A percentile compares a stretch with the other conserved stretches of the same genome.
These are phyloP conservation scores for Monarcha castaneiventris DNA, from an alignment of 2,113 vertebrate genomes.

Conservation along the genomic window DNA sequence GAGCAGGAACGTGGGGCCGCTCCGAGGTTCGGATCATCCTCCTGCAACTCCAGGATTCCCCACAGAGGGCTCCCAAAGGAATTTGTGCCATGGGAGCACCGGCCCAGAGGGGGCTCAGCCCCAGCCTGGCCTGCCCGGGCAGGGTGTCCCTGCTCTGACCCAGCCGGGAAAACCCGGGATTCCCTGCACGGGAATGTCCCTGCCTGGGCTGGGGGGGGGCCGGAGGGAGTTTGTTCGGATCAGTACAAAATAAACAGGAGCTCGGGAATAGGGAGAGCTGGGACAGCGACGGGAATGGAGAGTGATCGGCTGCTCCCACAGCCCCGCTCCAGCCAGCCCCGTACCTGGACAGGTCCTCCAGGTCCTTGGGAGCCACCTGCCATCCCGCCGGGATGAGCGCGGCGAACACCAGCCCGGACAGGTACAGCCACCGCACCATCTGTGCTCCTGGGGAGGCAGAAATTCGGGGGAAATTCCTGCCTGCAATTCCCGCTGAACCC, in stretches of 20 bases:
- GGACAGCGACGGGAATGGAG: rapidly evolving
- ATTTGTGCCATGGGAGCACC: not conserved
- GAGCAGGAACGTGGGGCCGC: rapidly evolving
- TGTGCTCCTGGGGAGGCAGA: not conserved
- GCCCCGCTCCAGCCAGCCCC: not conserved
- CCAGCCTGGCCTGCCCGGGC: not conserved
- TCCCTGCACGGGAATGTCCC: not conserved
- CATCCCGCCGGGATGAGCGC: constrained; percentile 41
- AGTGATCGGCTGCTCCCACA: not conserved
- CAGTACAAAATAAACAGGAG: not conserved
- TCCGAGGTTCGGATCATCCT: not conserved
- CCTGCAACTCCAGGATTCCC: not conserved
- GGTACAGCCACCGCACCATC: not conserved
- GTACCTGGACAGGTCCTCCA: constrained; percentile 52
- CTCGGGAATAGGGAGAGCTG: rapidly evolving
- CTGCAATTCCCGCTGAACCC: rapidly evolving
- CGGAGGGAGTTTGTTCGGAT: not conserved
- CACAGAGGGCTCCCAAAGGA: not conserved
- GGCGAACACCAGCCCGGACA: constrained; percentile 54
- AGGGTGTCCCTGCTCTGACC: not conserved
- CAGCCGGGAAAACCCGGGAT: not conserved
- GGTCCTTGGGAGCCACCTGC: constrained; percentile 39
- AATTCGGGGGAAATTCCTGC: rapidly evolving
- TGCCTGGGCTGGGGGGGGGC: not conserved
- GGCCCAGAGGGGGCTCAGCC: not conserved